Evolutionary conservation across 2,113 vertebrate species (phyloP).

Genomic region (Columbina picui): DNA sequence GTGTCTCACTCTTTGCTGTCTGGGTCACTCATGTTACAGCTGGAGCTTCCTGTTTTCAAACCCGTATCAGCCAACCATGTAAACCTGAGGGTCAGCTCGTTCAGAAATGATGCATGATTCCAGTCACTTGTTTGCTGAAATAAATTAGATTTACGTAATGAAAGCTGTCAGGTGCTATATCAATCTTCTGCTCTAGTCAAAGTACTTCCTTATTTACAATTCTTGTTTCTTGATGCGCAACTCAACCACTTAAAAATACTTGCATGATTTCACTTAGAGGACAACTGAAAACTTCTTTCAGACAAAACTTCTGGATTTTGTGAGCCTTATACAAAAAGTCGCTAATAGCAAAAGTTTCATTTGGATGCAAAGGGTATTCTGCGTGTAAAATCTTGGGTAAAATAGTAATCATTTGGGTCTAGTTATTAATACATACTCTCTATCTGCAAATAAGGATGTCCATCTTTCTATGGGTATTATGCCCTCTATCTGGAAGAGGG

Average conservation of each 20-base stretch:
- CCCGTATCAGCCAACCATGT: conserved; percentile 76
- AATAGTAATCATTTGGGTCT: background rate
- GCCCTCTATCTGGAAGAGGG: background rate
- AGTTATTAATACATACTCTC: background rate
- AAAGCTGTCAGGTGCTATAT: conserved; percentile 78
- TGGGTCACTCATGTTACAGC: conserved; percentile 82
- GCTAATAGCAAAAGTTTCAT: background rate
- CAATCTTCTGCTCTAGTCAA: conserved; percentile 51
- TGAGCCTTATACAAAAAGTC: background rate
- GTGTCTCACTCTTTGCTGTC: conserved; percentile 74
- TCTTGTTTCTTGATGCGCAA: conserved; percentile 71
- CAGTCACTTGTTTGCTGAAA: conserved; percentile 78
- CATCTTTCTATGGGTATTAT: background rate
- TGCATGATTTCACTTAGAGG: background rate
- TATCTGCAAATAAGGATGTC: background rate
- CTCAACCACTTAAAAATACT: conserved; percentile 27
- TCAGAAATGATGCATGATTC: conserved; percentile 70
- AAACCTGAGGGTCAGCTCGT: conserved; percentile 76
- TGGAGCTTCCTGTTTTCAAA: conserved; percentile 83
- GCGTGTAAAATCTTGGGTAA: background rate
- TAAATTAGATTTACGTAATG: conserved; percentile 78
- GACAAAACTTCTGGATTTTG: background rate
- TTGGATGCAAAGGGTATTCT: background rate
- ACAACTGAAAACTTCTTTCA: background rate
- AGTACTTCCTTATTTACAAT: conserved; percentile 76